Evolutionary conservation across 1,140 invertebrate genomes (phyloP).

Genomic region (Temnothorax nylanderi): DNA sequence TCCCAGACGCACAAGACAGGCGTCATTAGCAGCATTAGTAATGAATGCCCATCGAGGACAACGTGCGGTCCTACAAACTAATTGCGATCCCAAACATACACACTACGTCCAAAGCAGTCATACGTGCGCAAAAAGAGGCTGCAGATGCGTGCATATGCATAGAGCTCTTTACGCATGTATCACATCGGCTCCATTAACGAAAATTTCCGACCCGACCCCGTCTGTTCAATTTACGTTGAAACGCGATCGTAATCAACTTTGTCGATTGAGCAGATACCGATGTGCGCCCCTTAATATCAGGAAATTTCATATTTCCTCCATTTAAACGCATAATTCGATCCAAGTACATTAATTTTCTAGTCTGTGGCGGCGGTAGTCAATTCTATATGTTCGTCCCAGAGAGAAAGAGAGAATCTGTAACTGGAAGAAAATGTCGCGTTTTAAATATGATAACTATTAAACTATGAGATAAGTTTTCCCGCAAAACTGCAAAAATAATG

Average conservation of each 20-base stretch:
- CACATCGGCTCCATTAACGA: conserved; percentile 40
- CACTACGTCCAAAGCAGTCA: conserved; percentile 27
- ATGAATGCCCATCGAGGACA: conserved; percentile 29
- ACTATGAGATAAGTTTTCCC: not conserved
- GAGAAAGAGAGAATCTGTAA: not conserved
- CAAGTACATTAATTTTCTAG: conserved; percentile 38
- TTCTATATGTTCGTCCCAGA: not conserved
- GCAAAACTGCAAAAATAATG: not conserved
- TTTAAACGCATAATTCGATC: conserved; percentile 50
- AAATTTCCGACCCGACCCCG: conserved; percentile 27
- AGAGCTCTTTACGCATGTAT: conserved; percentile 24
- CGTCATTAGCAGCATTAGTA: conserved; percentile 52
- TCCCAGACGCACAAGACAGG: conserved; percentile 25
- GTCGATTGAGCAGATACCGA: conserved; percentile 53
- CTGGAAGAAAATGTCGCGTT: not conserved
- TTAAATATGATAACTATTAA: not conserved
- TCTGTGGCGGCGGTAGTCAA: not conserved
- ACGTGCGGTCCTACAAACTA: conserved; percentile 20
- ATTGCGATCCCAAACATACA: conserved; percentile 45
- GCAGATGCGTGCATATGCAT: conserved; percentile 11
- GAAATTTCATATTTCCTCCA: conserved; percentile 54
- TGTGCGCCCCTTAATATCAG: conserved; percentile 30
- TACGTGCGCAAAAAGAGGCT: conserved; percentile 48
- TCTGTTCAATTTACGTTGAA: conserved; percentile 50
- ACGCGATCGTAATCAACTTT: conserved; percentile 57